phyloP scores from a whole-genome alignment of 2,888 invertebrate genomes.

The Trissolcus japonicus region DNA sequence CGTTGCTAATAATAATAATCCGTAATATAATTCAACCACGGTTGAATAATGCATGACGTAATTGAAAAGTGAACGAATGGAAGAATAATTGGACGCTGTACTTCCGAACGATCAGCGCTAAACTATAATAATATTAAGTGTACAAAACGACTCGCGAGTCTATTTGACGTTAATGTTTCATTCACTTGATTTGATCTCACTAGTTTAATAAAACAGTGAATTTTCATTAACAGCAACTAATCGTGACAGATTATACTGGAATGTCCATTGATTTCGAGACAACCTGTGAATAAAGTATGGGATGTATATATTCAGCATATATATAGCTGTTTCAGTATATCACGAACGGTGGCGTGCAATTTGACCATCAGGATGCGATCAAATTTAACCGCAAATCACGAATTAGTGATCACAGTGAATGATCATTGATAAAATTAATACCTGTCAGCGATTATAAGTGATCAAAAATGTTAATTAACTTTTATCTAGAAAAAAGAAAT shows the following conservation, averaged over 20 bases:
- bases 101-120: slow-evolving; percentile 23
- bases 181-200: slow-evolving; percentile 47
- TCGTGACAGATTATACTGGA: slow-evolving; percentile 58
- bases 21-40: slow-evolving; percentile 19
- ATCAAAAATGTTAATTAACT: too few species aligned
- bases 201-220: slow-evolving; percentile 55
- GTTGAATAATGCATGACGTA: slow-evolving; percentile 31
- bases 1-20: slow-evolving; percentile 28
- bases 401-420: slow-evolving; percentile 1
- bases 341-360: slow-evolving; percentile 41
- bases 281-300: slow-evolving; percentile 51
- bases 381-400: slow-evolving; percentile 14
- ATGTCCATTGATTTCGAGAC: slow-evolving; percentile 55
- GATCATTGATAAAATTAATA: slow-evolving; percentile 45
- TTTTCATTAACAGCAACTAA: slow-evolving; percentile 57
- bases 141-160: slow-evolving; percentile 40
- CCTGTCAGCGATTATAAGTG: not conserved
- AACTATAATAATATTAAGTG: slow-evolving; percentile 40
- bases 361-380: slow-evolving; percentile 47
- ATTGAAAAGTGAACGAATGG: slow-evolving; percentile 22
- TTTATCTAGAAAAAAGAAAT: too few species aligned
- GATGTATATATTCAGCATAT: slow-evolving; percentile 45
- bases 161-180: slow-evolving; percentile 47
- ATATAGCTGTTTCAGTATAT: slow-evolving; percentile 42
- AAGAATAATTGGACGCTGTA: slow-evolving; percentile 38